Conservation (phyloP, 2,888 invertebrate species). For the Tachina fera region DNA sequence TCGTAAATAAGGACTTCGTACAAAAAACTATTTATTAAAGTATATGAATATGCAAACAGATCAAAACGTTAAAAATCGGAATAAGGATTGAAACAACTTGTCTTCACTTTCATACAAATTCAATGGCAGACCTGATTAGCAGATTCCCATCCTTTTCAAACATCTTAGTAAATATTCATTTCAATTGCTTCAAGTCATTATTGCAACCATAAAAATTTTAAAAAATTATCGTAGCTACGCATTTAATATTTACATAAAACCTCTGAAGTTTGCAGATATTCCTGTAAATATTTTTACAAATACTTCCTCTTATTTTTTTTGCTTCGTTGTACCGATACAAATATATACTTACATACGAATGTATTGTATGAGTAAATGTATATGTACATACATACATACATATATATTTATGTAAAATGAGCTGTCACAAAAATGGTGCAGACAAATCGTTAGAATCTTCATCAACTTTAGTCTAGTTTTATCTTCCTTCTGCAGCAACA, state of each 20-base stretch:
- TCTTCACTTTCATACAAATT: too few species aligned
- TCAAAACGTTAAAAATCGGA: too few species aligned
- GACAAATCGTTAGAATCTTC: slow-evolving; percentile 55
- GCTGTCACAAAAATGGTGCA: slow-evolving; percentile 61
- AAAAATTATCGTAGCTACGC: not conserved
- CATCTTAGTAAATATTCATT: not conserved
- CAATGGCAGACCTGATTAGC: not conserved
- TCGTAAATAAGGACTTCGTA: too few species aligned
- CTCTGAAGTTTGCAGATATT: not conserved
- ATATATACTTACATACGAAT: not conserved
- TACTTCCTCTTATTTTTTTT: not conserved
- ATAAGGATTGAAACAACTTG: too few species aligned
- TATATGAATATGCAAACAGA: too few species aligned
- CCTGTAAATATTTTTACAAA: not conserved
- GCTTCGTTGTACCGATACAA: not conserved
- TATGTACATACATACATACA: not conserved
- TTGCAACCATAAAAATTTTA: slow-evolving; percentile 10
- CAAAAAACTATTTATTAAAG: too few species aligned
- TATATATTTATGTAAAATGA: slow-evolving; percentile 49
- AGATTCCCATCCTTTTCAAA: not conserved
- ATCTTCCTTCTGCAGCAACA: slow-evolving; percentile 8
- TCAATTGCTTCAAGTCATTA: slow-evolving; percentile 18
- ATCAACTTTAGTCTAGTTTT: slow-evolving; percentile 22
- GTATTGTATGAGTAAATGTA: not conserved
- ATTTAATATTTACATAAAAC: not conserved